Base-by-base conservation (phyloP, 2,888 invertebrate species). In the Apamea epomidion region DNA sequence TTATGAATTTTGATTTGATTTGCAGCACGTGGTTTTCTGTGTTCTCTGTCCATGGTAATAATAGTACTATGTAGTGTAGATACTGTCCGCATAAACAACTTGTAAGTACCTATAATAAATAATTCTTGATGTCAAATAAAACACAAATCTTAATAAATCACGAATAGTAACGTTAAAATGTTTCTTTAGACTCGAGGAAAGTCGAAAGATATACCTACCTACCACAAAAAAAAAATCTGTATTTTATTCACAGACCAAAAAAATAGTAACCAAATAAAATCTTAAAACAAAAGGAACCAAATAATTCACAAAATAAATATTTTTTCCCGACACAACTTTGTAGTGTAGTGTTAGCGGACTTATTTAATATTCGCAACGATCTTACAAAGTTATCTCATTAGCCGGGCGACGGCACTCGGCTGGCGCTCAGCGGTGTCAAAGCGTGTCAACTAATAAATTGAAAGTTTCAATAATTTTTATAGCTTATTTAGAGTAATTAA, bases 321-420 rank as follows among this genome's bases (percentile, higher is more conserved):
- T 81, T 75, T 82, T 65, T 32, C 25, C 10, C 73, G 76, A 82
- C 60, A 75, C 75, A 85, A 88, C 81, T 89, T 86, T 65, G 69
- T 58, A 65, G 32, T 82, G 85, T 78, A 67, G 80, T 67, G 62
- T 81, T 86, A 90, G 83, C 83, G 62, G 70, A 76, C 86, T 88
- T 83, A 82, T 90, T 91, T 90, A 90, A 91, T 91, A 91, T 91
- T 91, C 89, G 84, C 88, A 72, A 88, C 88, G 87, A 84, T 90
- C 88, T 90, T 89, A 87, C 88, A 84, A 91, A 92, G 89, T 91
- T 91, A 92, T 90, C 91, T 91, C 88, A 88, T 92, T 91, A 91
- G 82, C 74, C 45, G 81, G 79, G 77, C 75, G 79, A 76, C 82
- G 88, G 80, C 83, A 81, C 78, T 80, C 62, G 58, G 42, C 67